Percentiles rank a stretch among this genome's conserved stretches.
Conservation (phyloP, 2,113 vertebrate genomes). For the Corythornis cristatus region DNA sequence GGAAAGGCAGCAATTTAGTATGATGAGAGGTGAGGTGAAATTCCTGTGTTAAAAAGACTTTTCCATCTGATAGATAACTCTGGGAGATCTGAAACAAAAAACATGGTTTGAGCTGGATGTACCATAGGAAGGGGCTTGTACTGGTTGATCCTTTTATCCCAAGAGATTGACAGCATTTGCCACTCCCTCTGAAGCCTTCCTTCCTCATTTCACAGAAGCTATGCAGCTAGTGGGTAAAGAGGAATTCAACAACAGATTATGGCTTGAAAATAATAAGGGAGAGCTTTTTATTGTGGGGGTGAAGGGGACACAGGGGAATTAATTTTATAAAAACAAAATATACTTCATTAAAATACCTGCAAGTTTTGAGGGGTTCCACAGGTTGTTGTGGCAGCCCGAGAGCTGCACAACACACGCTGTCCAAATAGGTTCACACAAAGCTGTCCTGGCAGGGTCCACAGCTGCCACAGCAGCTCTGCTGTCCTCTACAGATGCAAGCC, state of each 20-base stretch:
- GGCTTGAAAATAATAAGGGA: neutral
- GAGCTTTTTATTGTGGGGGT: neutral
- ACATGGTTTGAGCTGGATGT: neutral
- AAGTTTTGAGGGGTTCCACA: neutral
- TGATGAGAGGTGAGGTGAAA: neutral
- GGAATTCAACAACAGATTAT: neutral
- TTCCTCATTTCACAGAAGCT: neutral
- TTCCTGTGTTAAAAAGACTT: neutral
- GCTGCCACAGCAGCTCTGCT: neutral
- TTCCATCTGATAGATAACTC: neutral
- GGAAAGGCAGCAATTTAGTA: neutral
- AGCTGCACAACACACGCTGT: neutral
- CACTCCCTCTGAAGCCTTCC: neutral
- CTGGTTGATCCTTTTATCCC: neutral
- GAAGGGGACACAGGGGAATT: fast-evolving
- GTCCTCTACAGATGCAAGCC: neutral
- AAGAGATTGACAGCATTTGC: neutral
- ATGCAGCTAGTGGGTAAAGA: neutral
- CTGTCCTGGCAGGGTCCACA: neutral
- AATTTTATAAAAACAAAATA: neutral
- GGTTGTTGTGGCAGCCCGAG: neutral
- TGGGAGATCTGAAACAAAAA: neutral
- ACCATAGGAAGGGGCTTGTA: neutral
- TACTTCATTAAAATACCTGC: neutral
- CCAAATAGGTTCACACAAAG: neutral